These are phyloP conservation scores for Pycnomerus fuliginosus DNA, from an alignment of 2,888 invertebrate genomes.

Conservation along the genomic window DNA sequence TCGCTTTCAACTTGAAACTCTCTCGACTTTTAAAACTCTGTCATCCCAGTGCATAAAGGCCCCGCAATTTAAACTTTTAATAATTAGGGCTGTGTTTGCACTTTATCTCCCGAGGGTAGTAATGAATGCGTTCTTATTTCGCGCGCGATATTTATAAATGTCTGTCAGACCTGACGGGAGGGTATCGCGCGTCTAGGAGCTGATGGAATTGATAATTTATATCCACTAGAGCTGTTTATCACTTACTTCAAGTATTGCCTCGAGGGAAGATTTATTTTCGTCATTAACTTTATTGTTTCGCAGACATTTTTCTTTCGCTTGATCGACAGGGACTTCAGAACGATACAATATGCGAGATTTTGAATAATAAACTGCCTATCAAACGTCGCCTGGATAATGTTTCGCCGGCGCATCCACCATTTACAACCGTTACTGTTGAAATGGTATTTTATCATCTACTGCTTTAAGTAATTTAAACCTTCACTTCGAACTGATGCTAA, in stretches of 20 bases:
- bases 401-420: too few relatives aligned
- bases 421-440: too few relatives aligned
- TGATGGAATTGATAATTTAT: conserved; percentile 47
- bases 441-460: too few relatives aligned
- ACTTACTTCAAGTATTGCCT: conserved; percentile 25
- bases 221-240: conserved; percentile 37
- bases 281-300: conserved; percentile 23
- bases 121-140: conserved; percentile 42
- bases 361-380: too few relatives aligned
- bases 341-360: too few relatives aligned
- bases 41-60: background rate
- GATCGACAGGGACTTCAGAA: too few relatives aligned
- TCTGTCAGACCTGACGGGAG: conserved; percentile 43
- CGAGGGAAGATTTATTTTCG: conserved; percentile 19
- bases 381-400: too few relatives aligned
- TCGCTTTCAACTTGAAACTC: conserved; percentile 35
- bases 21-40: conserved; percentile 16
- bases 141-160: conserved; percentile 45
- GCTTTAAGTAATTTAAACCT: too few relatives aligned
- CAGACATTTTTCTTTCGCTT: conserved; percentile 10
- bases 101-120: conserved; percentile 23
- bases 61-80: background rate
- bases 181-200: conserved; percentile 41
- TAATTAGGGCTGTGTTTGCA: conserved; percentile 8
- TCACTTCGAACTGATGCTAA: too few relatives aligned